Evolutionary conservation across 1,140 invertebrate genomes (phyloP), one percentile per base, ranked within the genome.

Genomic region (Gryllus bimaculatus): DNA sequence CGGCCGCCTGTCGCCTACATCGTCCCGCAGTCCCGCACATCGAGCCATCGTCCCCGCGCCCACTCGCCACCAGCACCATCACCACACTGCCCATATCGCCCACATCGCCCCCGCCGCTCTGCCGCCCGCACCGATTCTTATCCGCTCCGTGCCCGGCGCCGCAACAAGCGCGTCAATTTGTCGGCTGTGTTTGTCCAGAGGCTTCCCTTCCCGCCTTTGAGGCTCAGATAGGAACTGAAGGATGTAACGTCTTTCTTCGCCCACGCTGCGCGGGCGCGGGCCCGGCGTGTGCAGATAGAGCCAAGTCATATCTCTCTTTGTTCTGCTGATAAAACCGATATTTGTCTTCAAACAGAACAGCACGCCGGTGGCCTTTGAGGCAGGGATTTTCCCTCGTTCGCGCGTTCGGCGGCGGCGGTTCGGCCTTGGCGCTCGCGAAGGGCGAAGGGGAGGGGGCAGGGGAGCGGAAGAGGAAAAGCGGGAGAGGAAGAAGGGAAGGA

Each of bases 281-380:
- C 26, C 26, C 26, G 26, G 26, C 26, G 26, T 39, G 26, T 39
- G 26, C 26, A 39, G 26, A 66, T 66, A 66, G 54, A 18, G 54
- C 54, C 54, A 66, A 66, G 54, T 66, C 54, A 66, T 66, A 66
- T 66, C 54, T 66, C 54, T 66, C 54, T 66, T 66, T 66, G 54
- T 66, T 66, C 54, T 66, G 54, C 54, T 66, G 54, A 66, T 66
- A 66, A 66, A 66, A 66, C 54, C 54, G 54, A 66, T 66, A 66
- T 66, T 66, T 66, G 54, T 66, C 54, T 66, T 66, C 54, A 66
- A 66, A 66, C 18, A 66, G 54, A 66, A 66, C 18, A 66, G 54
- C 54, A 18, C 54, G 54, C 18, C 10, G 54, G 54, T 18, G 10
- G 10, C 54, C 18, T 66, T 66, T 66, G 54, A 66, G 18, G 54